A percentile compares a stretch with the other conserved stretches of the same genome.
phyloP scores from a whole-genome alignment of 2,113 vertebrate genomes.

The Notarius quadriscutis region DNA sequence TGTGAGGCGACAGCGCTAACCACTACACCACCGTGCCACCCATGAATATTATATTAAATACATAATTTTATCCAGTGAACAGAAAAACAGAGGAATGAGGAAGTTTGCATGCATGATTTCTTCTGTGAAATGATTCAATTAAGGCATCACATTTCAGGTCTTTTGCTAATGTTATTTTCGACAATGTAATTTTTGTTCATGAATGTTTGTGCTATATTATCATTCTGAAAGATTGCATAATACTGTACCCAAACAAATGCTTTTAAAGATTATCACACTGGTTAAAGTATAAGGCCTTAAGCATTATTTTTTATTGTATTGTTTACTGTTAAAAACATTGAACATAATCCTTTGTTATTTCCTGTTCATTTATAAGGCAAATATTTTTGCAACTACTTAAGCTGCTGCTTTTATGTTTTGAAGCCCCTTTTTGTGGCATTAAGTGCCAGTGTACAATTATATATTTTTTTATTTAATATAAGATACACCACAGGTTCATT shows the following conservation, averaged over 20 bases:
- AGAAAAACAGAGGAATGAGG: background rate
- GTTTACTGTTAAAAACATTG: background rate
- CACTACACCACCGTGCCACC: too few relatives aligned
- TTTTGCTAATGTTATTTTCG: background rate
- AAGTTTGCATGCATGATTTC: background rate
- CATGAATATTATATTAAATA: too few relatives aligned
- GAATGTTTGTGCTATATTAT: background rate
- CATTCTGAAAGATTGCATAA: background rate
- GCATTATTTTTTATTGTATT: background rate
- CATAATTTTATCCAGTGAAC: too few relatives aligned
- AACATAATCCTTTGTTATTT: background rate
- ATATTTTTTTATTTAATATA: constrained; percentile 3
- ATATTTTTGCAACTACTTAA: background rate
- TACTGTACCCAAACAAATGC: background rate
- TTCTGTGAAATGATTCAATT: background rate
- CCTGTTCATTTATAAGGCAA: background rate
- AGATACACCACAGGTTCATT: background rate
- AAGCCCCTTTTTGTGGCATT: background rate
- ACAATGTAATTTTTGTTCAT: background rate
- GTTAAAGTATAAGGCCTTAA: background rate
- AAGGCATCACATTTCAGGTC: background rate
- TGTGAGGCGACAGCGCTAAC: too few relatives aligned
- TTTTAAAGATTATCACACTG: background rate
- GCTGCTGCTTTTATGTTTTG: constrained; percentile 3
- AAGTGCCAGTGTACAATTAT: background rate